Base-by-base conservation (phyloP, 2,888 invertebrate genomes). In the Odontothrips loti region DNA sequence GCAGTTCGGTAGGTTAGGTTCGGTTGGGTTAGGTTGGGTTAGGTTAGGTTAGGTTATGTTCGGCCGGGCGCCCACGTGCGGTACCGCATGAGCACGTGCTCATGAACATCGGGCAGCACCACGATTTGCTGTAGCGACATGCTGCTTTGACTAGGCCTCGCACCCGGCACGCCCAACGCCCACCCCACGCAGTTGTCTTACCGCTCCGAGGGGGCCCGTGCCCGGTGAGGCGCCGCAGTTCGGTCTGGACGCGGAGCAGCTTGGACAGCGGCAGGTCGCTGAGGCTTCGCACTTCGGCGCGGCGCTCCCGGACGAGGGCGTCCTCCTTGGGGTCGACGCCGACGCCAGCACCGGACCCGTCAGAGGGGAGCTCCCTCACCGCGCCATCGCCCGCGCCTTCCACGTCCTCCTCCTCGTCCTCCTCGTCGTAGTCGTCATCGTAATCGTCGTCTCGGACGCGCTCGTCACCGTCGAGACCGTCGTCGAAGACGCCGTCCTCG, bases 191-290 rank as follows among this genome's bases (percentile, higher is more conserved):
- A n/a, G n/a, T n/a, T n/a, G 34, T 6, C 34, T 43, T 6, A 43
- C 34, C 34, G 34, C 6, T 43, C 34, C 34, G 34, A 43, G 34
- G 34, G 3, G 34, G 34, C 34, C 27, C 68, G 68, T 68, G 68
- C 10, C 27, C 68, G 68, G 68, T 75, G 68, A 75, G 68, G 12
- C 68, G 68, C 12, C 68, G 68, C 27, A 75, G 68, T 27, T 75
- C 85, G 84, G 88, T 87, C 88, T 91, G 89, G 2, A 95, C 88
- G 82, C 90, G 88, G n/a, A 95, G 87, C 47, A 95, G 87, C 84
- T 92, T 92, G 4, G 92, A 90, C 82, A 95, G 85, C 3, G 93
- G 92, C 80, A 95, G 86, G 85, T 93, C 92, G 85, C 92, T 92
- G 51, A 95, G 83, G 47, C 81, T 85, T 1, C 79, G 79, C 47